phyloP scores from a whole-genome alignment of 2,888 invertebrate genomes.

The Dinocampus coccinellae region DNA sequence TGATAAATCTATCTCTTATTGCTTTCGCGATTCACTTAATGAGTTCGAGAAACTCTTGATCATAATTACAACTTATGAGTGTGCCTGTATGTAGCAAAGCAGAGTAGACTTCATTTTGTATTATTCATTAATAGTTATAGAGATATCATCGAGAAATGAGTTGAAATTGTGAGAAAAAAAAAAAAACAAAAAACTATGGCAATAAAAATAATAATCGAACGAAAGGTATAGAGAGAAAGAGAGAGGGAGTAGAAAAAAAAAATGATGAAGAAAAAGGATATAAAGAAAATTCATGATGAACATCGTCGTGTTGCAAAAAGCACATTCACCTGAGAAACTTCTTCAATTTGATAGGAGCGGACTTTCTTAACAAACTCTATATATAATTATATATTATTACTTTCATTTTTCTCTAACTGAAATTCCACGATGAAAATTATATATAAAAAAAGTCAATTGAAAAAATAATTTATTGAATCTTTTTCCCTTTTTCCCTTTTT shows the following conservation, averaged over 20 bases:
- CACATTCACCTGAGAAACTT: not conserved
- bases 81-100: not conserved
- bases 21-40: constrained; percentile 56
- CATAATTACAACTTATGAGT: constrained; percentile 45
- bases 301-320: not conserved
- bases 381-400: not conserved
- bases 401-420: not conserved
- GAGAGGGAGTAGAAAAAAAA: not conserved
- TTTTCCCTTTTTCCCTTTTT: no score
- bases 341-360: not conserved
- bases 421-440: not conserved
- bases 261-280: not conserved
- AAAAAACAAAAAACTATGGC: not conserved
- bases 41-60: constrained; percentile 51
- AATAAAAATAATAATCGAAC: no score
- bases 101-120: not conserved
- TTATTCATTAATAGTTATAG: constrained; percentile 30
- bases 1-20: constrained; percentile 43
- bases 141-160: constrained; percentile 19
- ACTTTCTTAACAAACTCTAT: not conserved
- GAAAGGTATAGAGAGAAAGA: no score
- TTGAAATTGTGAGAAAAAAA: not conserved
- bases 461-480: no score
- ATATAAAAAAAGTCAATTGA: not conserved
- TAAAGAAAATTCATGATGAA: not conserved